Evolutionary conservation across 1,140 invertebrate genomes (phyloP).

Genomic region (Augochlora pura): DNA sequence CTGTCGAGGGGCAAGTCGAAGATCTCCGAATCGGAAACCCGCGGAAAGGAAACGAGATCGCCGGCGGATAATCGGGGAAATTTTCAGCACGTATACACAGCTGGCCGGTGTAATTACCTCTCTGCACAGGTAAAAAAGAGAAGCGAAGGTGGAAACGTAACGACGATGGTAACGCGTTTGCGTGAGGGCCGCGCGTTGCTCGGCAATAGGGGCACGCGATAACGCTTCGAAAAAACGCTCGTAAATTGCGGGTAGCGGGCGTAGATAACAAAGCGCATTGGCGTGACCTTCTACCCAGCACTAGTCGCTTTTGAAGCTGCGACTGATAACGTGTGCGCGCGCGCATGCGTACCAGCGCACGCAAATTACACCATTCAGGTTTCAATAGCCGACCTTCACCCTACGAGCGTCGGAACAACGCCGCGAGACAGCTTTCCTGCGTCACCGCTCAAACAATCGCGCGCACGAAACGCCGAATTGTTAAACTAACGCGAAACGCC

Average conservation of each 20-base stretch:
- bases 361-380: slow-evolving; percentile 66
- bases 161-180: not conserved
- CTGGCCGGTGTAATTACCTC: not conserved
- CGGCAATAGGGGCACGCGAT: slow-evolving; percentile 58
- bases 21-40: no score
- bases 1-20: no score
- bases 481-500: not conserved
- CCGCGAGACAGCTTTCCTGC: slow-evolving; percentile 6
- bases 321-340: slow-evolving; percentile 19
- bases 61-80: not conserved
- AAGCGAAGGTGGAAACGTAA: not conserved
- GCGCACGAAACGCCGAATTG: slow-evolving; percentile 10
- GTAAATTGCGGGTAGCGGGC: slow-evolving; percentile 55
- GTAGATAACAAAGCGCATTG: slow-evolving; percentile 67
- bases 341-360: slow-evolving; percentile 15
- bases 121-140: not conserved
- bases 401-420: slow-evolving; percentile 54
- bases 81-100: not conserved
- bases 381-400: slow-evolving; percentile 74
- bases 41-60: not conserved
- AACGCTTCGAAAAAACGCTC: slow-evolving; percentile 52
- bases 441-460: not conserved
- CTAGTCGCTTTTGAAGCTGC: slow-evolving; percentile 53
- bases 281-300: slow-evolving; percentile 66
- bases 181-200: slow-evolving; percentile 16